These are phyloP conservation scores for Pantelozetes paolii DNA, from an alignment of 2,888 invertebrate species.

Conservation along the genomic window DNA sequence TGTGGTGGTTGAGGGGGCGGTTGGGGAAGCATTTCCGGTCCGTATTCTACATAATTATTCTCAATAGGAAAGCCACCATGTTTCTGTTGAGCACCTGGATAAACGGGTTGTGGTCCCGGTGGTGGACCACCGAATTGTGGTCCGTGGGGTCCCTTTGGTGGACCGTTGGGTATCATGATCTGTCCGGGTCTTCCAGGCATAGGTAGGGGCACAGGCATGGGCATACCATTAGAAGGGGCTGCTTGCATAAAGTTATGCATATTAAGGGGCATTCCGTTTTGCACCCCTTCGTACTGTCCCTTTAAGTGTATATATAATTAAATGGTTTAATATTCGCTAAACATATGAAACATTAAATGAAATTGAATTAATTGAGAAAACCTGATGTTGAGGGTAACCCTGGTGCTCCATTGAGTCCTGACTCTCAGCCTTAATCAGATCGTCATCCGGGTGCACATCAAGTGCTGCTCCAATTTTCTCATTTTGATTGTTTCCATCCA, in stretches of 20 bases:
- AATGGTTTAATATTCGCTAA: background rate
- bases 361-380: constrained; percentile 14
- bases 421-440: constrained; percentile 41
- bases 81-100: constrained; percentile 29
- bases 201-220: constrained; percentile 32
- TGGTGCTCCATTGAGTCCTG: constrained; percentile 40
- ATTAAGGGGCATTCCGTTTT: background rate
- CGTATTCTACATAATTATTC: constrained; percentile 30
- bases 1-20: constrained; percentile 25
- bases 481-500: constrained; percentile 23
- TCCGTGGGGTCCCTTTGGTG: constrained; percentile 31
- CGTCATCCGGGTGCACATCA: constrained; percentile 39
- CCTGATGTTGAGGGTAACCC: constrained; percentile 39
- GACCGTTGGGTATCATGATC: constrained; percentile 28
- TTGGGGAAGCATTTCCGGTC: constrained; percentile 36
- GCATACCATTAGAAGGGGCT: constrained; percentile 23
- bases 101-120: constrained; percentile 26
- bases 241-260: constrained; percentile 27
- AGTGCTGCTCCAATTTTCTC: constrained; percentile 35
- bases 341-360: background rate
- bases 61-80: constrained; percentile 16
- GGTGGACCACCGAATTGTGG: constrained; percentile 16
- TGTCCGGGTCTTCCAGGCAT: constrained; percentile 34
- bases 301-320: background rate
- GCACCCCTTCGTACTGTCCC: constrained; percentile 8